Base-by-base conservation (phyloP, 2,797 vertebrate genomes). In the Sebastolobus altivelis region DNA sequence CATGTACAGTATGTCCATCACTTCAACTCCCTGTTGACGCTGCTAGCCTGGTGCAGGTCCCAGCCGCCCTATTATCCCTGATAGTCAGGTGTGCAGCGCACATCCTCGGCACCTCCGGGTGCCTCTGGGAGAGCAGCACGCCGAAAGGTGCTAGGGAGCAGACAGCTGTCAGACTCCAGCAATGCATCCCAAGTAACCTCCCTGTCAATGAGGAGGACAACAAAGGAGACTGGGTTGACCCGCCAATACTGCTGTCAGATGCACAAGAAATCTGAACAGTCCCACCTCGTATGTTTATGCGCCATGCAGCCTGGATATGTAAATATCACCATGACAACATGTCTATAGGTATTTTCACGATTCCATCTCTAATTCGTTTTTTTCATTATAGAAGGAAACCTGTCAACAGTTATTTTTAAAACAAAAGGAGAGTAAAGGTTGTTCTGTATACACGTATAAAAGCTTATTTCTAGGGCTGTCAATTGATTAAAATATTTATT, bases 161-260 rank as follows among this genome's bases (percentile, higher is more conserved):
- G 90, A 92, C 89, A 88, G 89, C 90, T 92, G 91, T 91, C 87
- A 92, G 86, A 86, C 72, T 79, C 27, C 20, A 84, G 82, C 70
- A 54, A 65, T 65, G 81, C 73, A 85, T 90, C 78, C 66, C 38
- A 67, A 87, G 65, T 90, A 87, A 84, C 82, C 83, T 88, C 63
- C 38, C 81, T 86, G 88, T 93, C 88, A 88, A 33, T 43, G 68
- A 71, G 49, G 40, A 81, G 56, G 79, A 87, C 76, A 85, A 77
- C 37, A 65, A 71, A 37, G 49, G 58, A 82, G 78, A 62, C 22
- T 52, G 14, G n/a, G 60, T 14, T 77, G 59, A 74, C 70, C 75
- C 7, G 20, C 29, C 54, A 60, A 31, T 65, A 61, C 37, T 46
- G 40, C 58, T 85, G 61, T 85, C 81, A 82, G 62, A 87, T 38